A percentile compares a stretch with the other conserved stretches of the same genome.
Conservation (phyloP, 2,888 invertebrate genomes). For the Iselma pallidipennis region DNA sequence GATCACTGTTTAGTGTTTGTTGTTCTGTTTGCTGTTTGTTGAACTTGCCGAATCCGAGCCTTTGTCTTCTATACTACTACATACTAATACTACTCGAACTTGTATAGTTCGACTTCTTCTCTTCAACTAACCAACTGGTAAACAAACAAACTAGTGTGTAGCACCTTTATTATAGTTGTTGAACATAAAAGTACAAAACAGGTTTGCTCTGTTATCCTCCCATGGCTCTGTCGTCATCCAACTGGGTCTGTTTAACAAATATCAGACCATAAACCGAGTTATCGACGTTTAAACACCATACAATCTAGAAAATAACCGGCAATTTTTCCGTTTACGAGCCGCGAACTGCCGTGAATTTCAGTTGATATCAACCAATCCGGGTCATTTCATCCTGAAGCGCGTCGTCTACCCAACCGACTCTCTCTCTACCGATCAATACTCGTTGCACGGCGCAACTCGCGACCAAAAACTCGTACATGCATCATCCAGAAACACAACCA, state of each 20-base stretch:
- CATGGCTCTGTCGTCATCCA: neutral
- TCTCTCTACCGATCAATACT: constrained; percentile 32
- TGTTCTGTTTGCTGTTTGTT: constrained; percentile 46
- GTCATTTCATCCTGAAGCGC: constrained; percentile 46
- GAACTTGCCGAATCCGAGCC: constrained; percentile 31
- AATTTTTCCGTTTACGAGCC: constrained; percentile 53
- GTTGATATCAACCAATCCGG: constrained; percentile 51
- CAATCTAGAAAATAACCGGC: constrained; percentile 50
- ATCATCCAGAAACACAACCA: constrained; percentile 24
- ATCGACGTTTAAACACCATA: constrained; percentile 37
- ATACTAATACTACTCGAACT: neutral
- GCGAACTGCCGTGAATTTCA: constrained; percentile 49
- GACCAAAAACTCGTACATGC: constrained; percentile 20
- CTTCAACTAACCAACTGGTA: neutral
- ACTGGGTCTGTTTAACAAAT: constrained; percentile 21
- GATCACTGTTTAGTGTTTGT: constrained; percentile 53
- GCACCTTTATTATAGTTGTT: constrained; percentile 15
- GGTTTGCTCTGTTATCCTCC: too few species aligned
- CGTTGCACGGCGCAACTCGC: constrained; percentile 32
- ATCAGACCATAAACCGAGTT: constrained; percentile 31
- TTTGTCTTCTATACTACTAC: constrained; percentile 28
- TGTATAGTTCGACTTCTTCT: neutral
- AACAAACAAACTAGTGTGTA: constrained; percentile 1
- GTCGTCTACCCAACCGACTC: constrained; percentile 22
- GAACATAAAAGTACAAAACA: constrained; percentile 14